Evolutionary conservation across 2,888 invertebrate genomes (phyloP).

Genomic region (Chloroclystis v-ata): DNA sequence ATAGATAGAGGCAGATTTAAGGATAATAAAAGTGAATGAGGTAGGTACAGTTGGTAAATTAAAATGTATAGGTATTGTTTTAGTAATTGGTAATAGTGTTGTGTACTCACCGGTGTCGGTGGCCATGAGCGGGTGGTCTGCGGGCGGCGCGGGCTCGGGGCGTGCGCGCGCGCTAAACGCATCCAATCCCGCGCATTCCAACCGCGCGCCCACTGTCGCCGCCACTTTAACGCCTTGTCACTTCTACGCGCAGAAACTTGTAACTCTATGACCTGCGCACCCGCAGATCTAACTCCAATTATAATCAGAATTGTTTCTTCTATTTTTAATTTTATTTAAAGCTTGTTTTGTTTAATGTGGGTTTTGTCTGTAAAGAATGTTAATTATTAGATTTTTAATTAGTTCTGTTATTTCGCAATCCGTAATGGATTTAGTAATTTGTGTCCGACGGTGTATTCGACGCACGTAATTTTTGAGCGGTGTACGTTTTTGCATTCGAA

Average conservation of each 20-base stretch:
- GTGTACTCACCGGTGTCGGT: constrained; percentile 72
- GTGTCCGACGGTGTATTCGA: constrained; percentile 42
- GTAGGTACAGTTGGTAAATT: too few relatives aligned
- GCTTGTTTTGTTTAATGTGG: constrained; percentile 44
- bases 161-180: constrained; percentile 70
- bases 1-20: too few relatives aligned
- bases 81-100: too few relatives aligned
- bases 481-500: constrained; percentile 32
- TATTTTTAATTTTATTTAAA: constrained; percentile 36
- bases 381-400: constrained; percentile 25
- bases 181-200: constrained; percentile 75
- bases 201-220: constrained; percentile 61
- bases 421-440: constrained; percentile 20
- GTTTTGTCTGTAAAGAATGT: constrained; percentile 43
- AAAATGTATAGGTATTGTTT: too few relatives aligned
- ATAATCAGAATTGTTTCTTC: constrained; percentile 23
- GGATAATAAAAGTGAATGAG: too few relatives aligned
- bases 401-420: constrained; percentile 8
- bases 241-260: constrained; percentile 34
- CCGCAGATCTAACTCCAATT: constrained; percentile 26
- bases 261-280: constrained; percentile 31
- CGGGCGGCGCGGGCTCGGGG: constrained; percentile 73
- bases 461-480: constrained; percentile 27
- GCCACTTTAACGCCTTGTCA: constrained; percentile 64
- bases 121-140: constrained; percentile 74